These are phyloP conservation scores for Mercenaria mercenaria DNA, from an alignment of 1,140 invertebrate genomes.

Conservation along the genomic window DNA sequence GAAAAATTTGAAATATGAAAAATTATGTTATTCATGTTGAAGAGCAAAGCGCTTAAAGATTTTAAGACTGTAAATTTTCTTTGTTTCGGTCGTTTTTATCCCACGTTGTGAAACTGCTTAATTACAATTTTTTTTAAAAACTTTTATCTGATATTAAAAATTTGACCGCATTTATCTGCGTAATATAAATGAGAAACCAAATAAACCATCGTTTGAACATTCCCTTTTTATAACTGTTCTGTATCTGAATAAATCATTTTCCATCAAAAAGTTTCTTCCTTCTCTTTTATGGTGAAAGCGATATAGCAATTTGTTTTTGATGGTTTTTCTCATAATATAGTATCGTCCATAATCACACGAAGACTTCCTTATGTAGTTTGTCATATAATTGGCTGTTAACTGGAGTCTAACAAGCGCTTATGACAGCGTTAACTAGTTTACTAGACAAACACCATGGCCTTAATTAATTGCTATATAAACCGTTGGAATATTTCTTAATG, in stretches of 20 bases:
- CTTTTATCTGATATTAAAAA: no score
- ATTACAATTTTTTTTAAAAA: no score
- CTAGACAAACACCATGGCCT: neutral
- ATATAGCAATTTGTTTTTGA: conserved; percentile 9
- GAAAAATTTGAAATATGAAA: no score
- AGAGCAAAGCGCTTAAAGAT: no score
- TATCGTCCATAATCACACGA: neutral
- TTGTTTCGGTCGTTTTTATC: no score
- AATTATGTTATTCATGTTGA: no score
- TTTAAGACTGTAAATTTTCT: no score
- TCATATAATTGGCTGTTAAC: neutral
- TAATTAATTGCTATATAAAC: conserved; percentile 1
- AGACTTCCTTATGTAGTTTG: neutral
- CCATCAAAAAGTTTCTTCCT: conserved; percentile 8
- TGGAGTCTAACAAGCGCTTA: neutral
- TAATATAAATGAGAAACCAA: no score
- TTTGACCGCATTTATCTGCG: no score
- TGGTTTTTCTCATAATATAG: conserved; percentile 5
- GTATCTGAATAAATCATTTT: conserved; percentile 6
- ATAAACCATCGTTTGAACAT: no score
- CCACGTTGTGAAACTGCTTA: no score
- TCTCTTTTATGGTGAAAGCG: neutral
- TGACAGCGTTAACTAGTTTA: neutral
- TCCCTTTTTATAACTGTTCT: no score
- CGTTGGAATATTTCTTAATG: neutral